Evolutionary conservation across 2,797 vertebrate species (phyloP).

Genomic region (Meriones psammophilus): DNA sequence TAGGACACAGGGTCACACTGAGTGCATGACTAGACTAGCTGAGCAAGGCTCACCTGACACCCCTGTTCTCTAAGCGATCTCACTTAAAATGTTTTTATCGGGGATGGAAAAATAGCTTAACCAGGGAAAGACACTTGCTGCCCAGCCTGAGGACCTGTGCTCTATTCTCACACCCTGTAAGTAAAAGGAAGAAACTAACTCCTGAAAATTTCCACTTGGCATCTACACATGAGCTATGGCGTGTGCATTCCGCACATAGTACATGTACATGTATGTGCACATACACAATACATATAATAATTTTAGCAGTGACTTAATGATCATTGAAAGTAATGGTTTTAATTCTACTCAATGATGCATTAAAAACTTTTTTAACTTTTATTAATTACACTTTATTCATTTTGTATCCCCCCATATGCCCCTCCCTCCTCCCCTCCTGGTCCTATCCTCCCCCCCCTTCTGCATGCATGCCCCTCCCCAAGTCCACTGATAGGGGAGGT

Average conservation of each 20-base stretch:
- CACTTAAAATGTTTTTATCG: neutral
- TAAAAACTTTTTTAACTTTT: too few relatives aligned
- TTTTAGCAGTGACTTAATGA: neutral
- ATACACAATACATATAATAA: neutral
- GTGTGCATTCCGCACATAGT: neutral
- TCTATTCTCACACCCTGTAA: neutral
- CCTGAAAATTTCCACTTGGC: neutral
- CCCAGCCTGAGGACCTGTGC: neutral
- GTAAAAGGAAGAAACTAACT: neutral
- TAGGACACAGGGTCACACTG: neutral
- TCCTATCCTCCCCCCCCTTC: too few relatives aligned
- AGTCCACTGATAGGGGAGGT: too few relatives aligned
- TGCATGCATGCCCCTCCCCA: too few relatives aligned
- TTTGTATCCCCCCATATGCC: too few relatives aligned
- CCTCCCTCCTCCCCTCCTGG: too few relatives aligned
- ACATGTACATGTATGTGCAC: neutral
- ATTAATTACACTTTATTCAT: too few relatives aligned
- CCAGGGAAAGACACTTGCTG: neutral
- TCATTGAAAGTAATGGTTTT: neutral
- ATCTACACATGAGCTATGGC: neutral
- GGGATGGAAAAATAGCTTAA: neutral
- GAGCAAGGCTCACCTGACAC: neutral
- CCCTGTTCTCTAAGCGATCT: neutral
- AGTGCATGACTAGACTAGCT: neutral
- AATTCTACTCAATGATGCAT: neutral